These are phyloP conservation scores for Calyptomena viridis DNA, from an alignment of 2,113 vertebrate genomes.

Conservation along the genomic window DNA sequence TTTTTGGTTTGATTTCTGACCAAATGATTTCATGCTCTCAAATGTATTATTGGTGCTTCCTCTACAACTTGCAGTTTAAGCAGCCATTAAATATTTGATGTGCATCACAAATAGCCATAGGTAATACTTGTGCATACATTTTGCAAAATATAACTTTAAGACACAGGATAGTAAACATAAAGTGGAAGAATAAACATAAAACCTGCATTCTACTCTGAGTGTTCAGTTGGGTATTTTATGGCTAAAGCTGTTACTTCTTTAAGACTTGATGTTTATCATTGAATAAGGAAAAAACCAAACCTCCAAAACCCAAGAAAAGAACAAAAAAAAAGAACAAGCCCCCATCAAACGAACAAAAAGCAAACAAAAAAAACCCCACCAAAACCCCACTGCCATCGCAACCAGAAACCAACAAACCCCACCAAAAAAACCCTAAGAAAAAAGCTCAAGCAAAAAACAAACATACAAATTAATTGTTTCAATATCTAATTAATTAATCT, in stretches of 20 bases:
- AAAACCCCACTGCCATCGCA: neutral
- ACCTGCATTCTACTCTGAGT: neutral
- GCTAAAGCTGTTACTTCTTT: neutral
- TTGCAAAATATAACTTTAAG: neutral
- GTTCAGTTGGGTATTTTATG: neutral
- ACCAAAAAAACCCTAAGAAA: neutral
- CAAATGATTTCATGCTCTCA: neutral
- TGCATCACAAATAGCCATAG: neutral
- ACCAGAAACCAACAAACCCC: neutral
- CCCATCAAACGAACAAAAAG: neutral
- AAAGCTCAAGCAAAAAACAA: neutral
- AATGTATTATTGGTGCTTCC: neutral
- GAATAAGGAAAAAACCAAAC: neutral
- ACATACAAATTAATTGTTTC: neutral
- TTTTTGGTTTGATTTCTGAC: neutral
- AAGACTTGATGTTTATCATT: neutral
- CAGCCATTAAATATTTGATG: slow-evolving; percentile 18
- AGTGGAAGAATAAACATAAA: neutral
- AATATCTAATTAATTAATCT: neutral
- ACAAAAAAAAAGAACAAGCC: no score
- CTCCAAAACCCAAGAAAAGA: neutral
- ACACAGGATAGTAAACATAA: neutral
- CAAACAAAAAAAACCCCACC: neutral
- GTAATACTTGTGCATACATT: neutral
- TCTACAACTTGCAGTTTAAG: neutral